Base-by-base conservation (phyloP, 2,113 vertebrate genomes). In the Ancistrus triradiatus region DNA sequence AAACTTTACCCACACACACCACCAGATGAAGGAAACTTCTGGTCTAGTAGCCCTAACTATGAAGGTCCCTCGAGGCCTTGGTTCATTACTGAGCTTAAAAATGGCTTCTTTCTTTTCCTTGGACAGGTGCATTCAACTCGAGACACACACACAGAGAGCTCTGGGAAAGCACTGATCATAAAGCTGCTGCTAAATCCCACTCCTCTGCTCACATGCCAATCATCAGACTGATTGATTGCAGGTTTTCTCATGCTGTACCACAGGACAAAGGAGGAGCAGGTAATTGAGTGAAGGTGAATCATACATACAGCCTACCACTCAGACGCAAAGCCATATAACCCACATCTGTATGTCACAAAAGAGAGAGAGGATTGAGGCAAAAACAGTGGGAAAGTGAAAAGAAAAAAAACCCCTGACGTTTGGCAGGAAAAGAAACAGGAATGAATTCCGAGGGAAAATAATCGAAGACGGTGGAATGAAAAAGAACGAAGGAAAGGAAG, bases 211-310 rank as follows among this genome's bases (percentile, higher is more conserved):
- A 56, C 47, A 65, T 69, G 73, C 66, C 76, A 77, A 70, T 74
- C 76, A 73, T 37, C 14, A 27, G 47, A 55, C 44, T 38, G 74
- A 76, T 78, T 69, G 69, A 74, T 63, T 78, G 66, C 77, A 78
- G 74, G 69, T 69, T 78, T 58, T 28, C 60, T n/a, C n/a, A n/a
- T n/a, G n/a, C n/a, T n/a, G n/a, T n/a, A n/a, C n/a, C n/a, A n/a
- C 17, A 49, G 49, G 18, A 40, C 47, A 13, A 42, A 37, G 43
- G 27, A 27, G 49, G 40, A 31, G 18, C 46, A 55, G 48, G 64
- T 77, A 78, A 82, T 37, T 48, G 56, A 72, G 53, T 38, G 8
- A 50, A 66, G 65, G 65, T 66, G 52, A 59, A 68, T 69, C 58
- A 43, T 22, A 63, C 46, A n/a, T n/a, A 49, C 51, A 47, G 15